Base-by-base conservation (phyloP, 2,113 vertebrate genomes). In the Echinops telfairi region DNA sequence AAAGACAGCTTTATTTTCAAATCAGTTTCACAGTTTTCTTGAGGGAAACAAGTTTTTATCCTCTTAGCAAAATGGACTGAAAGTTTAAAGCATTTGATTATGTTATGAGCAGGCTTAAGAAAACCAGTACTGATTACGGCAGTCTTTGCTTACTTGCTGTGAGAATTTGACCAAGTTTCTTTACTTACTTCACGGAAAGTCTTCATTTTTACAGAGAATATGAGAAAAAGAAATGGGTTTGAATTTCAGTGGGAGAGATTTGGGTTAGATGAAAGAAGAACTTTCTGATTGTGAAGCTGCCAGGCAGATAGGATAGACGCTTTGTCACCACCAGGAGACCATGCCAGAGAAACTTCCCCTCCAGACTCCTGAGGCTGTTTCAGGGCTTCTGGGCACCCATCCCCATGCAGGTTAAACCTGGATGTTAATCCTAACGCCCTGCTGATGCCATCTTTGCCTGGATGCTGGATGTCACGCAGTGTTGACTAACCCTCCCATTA, bases 221-320 rank as follows among this genome's bases (percentile, higher is more conserved):
- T 93, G 79, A 92, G 57, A 88, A 89, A 77, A 88, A 57, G 64
- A 62, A 78, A 27, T 83, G 60, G 29, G 43, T 83, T 94, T 83
- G 33, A 76, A 94, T 93, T 92, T 95, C 87, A 90, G 5, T 58
- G 57, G 31, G n/a, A 94, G 66, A 89, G 47, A 86, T 89, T 94
- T 92, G 83, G 80, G 70, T 86, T 94, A 90, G 43, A 83, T 84
- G 29, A 68, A 90, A 96, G 66, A 78, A 75, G 91, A 93, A 82
- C 64, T 82, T 88, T 92, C 80, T 83, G n/a, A 76, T 77, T 90
- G 23, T 62, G 68, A 90, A 47, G 29, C 71, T 86, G 86, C 91
- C 86, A 88, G 78, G 62, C 70, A 90, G 89, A 62, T 92, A 80
- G 92, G 83, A 93, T 78, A 70, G 47, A 82, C 57, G 25, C 17